These are phyloP conservation scores for Ptyas mucosa DNA, from an alignment of 2,113 vertebrate species.

Conservation along the genomic window DNA sequence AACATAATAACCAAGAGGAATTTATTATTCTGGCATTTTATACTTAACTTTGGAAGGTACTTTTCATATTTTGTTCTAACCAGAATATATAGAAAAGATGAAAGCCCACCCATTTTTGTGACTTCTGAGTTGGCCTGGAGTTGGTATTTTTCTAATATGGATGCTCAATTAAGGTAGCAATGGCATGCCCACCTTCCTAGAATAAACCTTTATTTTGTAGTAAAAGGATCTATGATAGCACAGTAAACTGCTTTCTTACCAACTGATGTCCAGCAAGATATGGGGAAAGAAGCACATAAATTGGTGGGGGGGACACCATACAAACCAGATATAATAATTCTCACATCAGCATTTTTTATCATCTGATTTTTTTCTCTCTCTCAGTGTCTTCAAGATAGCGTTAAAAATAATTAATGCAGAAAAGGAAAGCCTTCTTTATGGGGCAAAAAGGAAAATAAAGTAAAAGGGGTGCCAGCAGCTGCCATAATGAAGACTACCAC, in stretches of 20 bases:
- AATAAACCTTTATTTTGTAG: not conserved
- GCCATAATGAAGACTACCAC: not conserved
- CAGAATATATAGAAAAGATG: not conserved
- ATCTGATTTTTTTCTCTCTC: not conserved
- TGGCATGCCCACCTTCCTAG: not conserved
- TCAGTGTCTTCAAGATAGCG: not conserved
- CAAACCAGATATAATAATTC: not conserved
- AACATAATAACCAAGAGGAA: not conserved
- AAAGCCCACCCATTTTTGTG: not conserved
- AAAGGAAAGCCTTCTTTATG: not conserved
- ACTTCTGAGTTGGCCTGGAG: not conserved
- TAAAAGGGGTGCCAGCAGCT: not conserved
- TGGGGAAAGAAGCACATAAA: not conserved
- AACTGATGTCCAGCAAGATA: not conserved
- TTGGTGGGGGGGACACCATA: not conserved
- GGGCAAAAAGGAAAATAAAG: not conserved
- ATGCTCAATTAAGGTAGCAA: not conserved
- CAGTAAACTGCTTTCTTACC: not conserved
- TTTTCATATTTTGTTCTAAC: not conserved
- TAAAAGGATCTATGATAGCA: not conserved
- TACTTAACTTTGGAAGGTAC: not conserved
- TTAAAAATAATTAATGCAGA: not conserved
- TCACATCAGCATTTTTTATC: not conserved
- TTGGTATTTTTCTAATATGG: not conserved
- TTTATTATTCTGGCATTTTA: not conserved